Evolutionary conservation across 1,140 invertebrate species (phyloP), one percentile per base, ranked within the genome.

Genomic region (Archegozetes longisetosus): DNA sequence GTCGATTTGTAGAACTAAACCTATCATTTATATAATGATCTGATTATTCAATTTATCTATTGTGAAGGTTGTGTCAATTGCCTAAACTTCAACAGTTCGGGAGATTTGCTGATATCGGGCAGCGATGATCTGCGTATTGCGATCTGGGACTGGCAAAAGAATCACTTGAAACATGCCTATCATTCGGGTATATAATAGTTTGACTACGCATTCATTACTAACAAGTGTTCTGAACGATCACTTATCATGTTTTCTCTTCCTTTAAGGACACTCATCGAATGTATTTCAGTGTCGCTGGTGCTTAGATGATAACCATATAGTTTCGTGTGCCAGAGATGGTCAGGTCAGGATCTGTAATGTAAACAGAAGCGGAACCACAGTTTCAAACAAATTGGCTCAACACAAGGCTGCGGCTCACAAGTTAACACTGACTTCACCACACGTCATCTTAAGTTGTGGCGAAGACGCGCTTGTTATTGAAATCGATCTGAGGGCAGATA

Each of bases 281-380:
- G 25, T 58, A 23, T 47, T 58, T 40, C 20, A 49, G 4, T 51
- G 55, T 49, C 40, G 9, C 22, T 58, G 32, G 32, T 47, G 32
- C 47, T 12, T 20, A 68, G 81, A 81, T 47, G 86, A 91, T 73
- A 74, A 82, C 57, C 84, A 87, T 67, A 83, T 96, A 32, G 84
- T 88, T 1, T 86, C 88, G 6, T 84, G 84, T 73, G 85, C 86
- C 20, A 77, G 87, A 51, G 91, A 97, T 76, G 90, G 90, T 24
- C 85, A 90, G 72, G 84, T 95, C 53, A 68, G 80, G 49, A 47
- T 58, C 3, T 47, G 28, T 26, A 40, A 58, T 25, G 25, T 58
- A 3, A 22, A 58, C n/a, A 20, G 32, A n/a, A 13, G 17, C 25
- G 40, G 17, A 2, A 47, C 55, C 12, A 27, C 20, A 20, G 22